A percentile compares a stretch with the other conserved stretches of the same genome.
phyloP scores from a whole-genome alignment of 2,113 vertebrate species.

The Sinocyclocheilus anshuiensis region DNA sequence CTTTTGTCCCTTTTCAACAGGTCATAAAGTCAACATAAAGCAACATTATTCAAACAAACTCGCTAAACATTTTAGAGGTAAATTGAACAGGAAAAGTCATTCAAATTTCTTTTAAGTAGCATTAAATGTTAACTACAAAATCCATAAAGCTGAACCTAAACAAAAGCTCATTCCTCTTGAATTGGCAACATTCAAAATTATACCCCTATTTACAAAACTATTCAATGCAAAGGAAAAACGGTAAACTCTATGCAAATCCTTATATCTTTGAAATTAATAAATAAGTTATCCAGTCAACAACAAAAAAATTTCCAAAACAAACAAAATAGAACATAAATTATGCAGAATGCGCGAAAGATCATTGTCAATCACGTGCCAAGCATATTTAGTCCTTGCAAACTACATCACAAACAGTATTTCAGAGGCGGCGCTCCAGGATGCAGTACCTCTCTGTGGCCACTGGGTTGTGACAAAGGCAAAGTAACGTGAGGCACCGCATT shows the following conservation, averaged over 20 bases:
- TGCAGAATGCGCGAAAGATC: constrained; percentile 61
- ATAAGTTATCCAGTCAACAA: constrained; percentile 75
- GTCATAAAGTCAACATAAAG: neutral
- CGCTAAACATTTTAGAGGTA: neutral
- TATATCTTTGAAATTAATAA: constrained; percentile 78
- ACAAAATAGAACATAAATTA: constrained; percentile 75
- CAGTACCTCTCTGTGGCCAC: constrained; percentile 8
- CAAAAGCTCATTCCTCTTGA: constrained; percentile 18
- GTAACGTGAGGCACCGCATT: neutral
- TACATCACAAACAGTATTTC: constrained; percentile 57
- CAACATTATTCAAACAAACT: neutral
- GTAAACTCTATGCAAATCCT: constrained; percentile 63
- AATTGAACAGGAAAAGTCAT: neutral
- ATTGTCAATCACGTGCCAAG: constrained; percentile 40
- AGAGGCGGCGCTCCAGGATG: constrained; percentile 60
- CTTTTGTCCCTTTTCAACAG: neutral
- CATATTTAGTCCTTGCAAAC: constrained; percentile 28
- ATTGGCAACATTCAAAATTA: constrained; percentile 57
- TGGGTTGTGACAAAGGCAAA: neutral
- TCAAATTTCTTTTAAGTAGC: neutral
- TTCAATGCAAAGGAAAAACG: constrained; percentile 24
- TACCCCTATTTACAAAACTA: constrained; percentile 53
- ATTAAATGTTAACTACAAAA: constrained; percentile 42
- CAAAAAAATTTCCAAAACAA: constrained; percentile 20
- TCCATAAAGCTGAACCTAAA: constrained; percentile 22